A percentile compares a stretch with the other conserved stretches of the same genome.
phyloP scores from a whole-genome alignment of 64 coral and sea anemone genomes.

The Dendrophyllia cribrosa region DNA sequence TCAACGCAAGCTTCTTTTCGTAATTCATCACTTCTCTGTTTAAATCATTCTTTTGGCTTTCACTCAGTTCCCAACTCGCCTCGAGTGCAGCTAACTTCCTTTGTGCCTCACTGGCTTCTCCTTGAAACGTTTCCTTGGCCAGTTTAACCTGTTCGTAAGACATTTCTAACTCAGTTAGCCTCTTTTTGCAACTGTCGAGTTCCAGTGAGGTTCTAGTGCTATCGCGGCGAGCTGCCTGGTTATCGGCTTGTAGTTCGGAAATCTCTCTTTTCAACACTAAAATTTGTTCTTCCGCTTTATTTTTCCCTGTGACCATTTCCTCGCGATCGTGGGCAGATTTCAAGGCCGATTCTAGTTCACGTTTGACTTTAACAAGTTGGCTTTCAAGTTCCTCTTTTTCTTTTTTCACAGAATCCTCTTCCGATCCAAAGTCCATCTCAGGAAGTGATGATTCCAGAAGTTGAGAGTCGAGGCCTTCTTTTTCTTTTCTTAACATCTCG shows the following conservation, averaged over 20 bases:
- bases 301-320: conserved; percentile 45
- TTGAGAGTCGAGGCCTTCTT: conserved; percentile 55
- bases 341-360: conserved; percentile 38
- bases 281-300: conserved; percentile 60
- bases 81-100: conserved; percentile 53
- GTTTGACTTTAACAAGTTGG: conserved; percentile 27
- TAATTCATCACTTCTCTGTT: conserved; percentile 57
- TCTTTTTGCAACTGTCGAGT: conserved; percentile 1
- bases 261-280: background rate
- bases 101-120: conserved; percentile 33
- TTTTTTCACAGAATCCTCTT: conserved; percentile 20
- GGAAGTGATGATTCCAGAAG: conserved; percentile 28
- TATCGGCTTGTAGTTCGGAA: background rate
- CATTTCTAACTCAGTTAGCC: conserved; percentile 32
- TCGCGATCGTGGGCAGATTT: conserved; percentile 31
- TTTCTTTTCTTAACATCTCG: conserved; percentile 81
- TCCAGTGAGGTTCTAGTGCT: conserved; percentile 29
- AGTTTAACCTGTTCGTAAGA: conserved; percentile 10
- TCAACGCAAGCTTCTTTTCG: conserved; percentile 65
- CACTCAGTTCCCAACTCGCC: conserved; percentile 66
- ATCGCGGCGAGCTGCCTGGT: conserved; percentile 29
- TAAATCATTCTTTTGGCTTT: conserved; percentile 59
- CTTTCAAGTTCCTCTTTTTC: conserved; percentile 64
- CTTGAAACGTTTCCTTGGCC: conserved; percentile 53
- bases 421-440: background rate